Evolutionary conservation across 2,888 invertebrate genomes (phyloP), one percentile per base, ranked within the genome.

Genomic region (Antitype chi): DNA sequence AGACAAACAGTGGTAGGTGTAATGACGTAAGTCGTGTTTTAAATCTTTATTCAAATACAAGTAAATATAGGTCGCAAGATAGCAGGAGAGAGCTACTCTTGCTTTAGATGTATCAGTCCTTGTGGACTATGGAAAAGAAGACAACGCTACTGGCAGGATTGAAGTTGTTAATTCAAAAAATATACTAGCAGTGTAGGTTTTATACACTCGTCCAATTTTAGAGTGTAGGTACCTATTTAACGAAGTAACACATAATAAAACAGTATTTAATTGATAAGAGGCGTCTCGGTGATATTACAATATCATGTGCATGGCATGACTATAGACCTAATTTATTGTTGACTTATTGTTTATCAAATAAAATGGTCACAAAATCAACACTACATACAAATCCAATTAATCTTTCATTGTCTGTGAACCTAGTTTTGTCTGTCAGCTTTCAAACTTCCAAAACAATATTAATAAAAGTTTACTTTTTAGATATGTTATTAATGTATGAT

Each of bases 231-330:
- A 49, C 20, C 20, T 59, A 72, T 23, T 43, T 17, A 32, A 32
- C 25, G 3, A 25, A 53, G 38, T 78, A 59, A 53, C 47, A 76
- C 55, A 38, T 66, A 49, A 70, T 66, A 55, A 60, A 32, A 81
- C 38, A 60, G 76, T 60, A 70, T 81, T 81, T 70, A 66, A 70
- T 70, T 80, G 80, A 80, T 81, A 80, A 76, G 55, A 59, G 43
- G 38, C 23, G 78, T 60, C 49, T 67, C 28, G 17, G 49, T 60
- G 70, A 55, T 76, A 69, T 38, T 52, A 28, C 28, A 74, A 49
- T 63, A 70, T 47, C 6, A 63, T 63, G 28, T 57, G 28, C 47
- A 20, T 38, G 15, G 23, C 53, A 66, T 32, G 62, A 32, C 11
- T 76, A 6, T 32, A 67, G 17, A 67, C 53, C n/a, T 43, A 57